Evolutionary conservation across 2,113 vertebrate species (phyloP), one percentile per base, ranked within the genome.

Genomic region (Archilochus colubris): DNA sequence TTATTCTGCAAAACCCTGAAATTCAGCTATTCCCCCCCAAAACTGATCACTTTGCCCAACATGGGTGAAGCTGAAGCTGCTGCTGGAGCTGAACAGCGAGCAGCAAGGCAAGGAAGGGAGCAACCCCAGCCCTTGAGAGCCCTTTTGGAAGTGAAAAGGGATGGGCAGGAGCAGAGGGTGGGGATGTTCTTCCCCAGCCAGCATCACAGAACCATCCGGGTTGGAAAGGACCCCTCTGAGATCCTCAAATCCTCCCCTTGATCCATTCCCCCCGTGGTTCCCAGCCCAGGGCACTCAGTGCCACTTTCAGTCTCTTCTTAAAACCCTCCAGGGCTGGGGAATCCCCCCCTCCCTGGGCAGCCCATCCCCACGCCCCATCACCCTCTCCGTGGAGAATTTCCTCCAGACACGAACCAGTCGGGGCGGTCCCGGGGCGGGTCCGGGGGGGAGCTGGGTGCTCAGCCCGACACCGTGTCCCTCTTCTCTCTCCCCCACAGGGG

Each of bases 401-500:
- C 12, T 40, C 40, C 40, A 4, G 40, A 40, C 40, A 40, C 40
- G 11, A 40, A 40, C 40, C 40, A 11, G 12, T 40, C 40, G 40
- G 40, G 40, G 40, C 5, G 40, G 40, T 40, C 40, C 40, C 40
- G 40, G 40, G 10, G 11, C 40, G 46, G 18, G 46, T 16, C 6
- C 18, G 48, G 1, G 21, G 23, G 58, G 55, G 25, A 24, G 31
- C 46, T 0, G 0, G 16, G 5, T 0, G 1, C 48, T 31, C 1
- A 2, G 40, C 40, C 31, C 0, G 1, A 61, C 24, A 8, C 21
- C 1, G 0, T 40, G 31, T n/a, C 14, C 46, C 69, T 67, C 43
- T 57, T 31, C 33, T 43, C 54, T 61, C 48, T 62, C 36, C 36
- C 33, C 19, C 3, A 27, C 46, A 99, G 99, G 99, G 33, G 98